These are phyloP conservation scores for Pseudococcus jackbeardsleyi DNA, from an alignment of 2,888 invertebrate species.

Conservation along the genomic window DNA sequence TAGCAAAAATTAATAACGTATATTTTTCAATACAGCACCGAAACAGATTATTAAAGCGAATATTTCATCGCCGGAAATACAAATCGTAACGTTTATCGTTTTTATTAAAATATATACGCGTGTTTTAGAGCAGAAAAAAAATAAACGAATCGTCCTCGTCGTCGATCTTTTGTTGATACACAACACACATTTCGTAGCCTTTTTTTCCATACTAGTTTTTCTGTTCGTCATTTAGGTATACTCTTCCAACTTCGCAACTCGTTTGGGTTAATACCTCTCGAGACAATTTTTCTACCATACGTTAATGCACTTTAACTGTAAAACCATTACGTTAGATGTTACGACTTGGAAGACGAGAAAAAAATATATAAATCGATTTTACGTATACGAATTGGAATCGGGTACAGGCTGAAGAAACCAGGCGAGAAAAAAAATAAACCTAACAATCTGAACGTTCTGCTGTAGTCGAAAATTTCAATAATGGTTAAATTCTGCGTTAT, in stretches of 20 bases:
- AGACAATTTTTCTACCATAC: conserved; percentile 42
- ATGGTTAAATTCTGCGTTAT: conserved; percentile 25
- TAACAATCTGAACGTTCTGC: not conserved
- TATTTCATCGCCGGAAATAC: conserved; percentile 36
- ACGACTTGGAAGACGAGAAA: not conserved
- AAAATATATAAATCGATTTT: conserved; percentile 22
- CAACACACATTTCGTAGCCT: not conserved
- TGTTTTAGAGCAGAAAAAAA: conserved; percentile 38
- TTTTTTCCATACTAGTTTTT: not conserved
- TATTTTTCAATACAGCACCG: conserved; percentile 27
- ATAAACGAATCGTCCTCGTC: not conserved
- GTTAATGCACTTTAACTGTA: conserved; percentile 54
- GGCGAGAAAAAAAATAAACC: not conserved
- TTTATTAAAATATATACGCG: conserved; percentile 1
- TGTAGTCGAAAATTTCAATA: conserved; percentile 27
- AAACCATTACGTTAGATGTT: conserved; percentile 39
- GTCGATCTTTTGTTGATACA: conserved; percentile 4
- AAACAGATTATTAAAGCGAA: conserved; percentile 33
- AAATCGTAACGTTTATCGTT: conserved; percentile 45
- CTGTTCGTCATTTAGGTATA: conserved; percentile 6
- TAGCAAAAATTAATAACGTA: conserved; percentile 35
- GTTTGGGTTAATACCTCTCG: conserved; percentile 43
- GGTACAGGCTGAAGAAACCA: not conserved
- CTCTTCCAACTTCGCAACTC: not conserved
- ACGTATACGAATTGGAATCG: not conserved